Conservation (phyloP, 2,797 vertebrate genomes). For the Parauchenoglanis ngamensis region DNA sequence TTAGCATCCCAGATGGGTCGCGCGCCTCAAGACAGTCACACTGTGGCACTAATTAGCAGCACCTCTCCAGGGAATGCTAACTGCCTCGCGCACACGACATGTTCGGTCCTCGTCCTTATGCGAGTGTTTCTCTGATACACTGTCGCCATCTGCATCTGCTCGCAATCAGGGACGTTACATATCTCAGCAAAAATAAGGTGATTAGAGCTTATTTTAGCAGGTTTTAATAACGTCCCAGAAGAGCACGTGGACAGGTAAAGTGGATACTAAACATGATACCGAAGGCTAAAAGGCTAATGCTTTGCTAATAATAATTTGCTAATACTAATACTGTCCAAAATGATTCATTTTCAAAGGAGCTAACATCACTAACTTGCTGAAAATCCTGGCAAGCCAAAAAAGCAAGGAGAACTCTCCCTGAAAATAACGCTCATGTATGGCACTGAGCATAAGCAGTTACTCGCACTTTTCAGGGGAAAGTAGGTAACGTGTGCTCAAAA, state of each 20-base stretch:
- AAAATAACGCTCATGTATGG: too few relatives aligned
- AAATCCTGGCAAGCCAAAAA: neutral
- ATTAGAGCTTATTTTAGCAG: neutral
- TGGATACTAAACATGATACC: neutral
- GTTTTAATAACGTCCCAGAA: neutral
- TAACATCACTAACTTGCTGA: neutral
- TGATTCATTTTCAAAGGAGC: neutral
- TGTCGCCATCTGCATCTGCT: neutral
- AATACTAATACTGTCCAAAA: neutral
- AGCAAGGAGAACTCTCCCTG: neutral
- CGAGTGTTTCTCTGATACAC: constrained; percentile 7
- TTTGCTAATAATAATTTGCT: neutral
- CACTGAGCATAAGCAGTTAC: too few relatives aligned
- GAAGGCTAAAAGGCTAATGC: neutral
- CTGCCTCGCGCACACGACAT: neutral
- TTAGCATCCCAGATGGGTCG: constrained; percentile 39
- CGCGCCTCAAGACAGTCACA: constrained; percentile 19
- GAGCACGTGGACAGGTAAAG: neutral
- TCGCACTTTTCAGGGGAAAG: too few relatives aligned
- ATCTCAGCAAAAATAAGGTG: neutral
- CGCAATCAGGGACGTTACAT: neutral
- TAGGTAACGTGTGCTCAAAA: too few relatives aligned
- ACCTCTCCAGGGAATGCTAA: constrained; percentile 14
- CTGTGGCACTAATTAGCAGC: constrained; percentile 36
- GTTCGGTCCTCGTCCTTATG: constrained; percentile 22